These are phyloP conservation scores for Dynastes grantii DNA, from an alignment of 2,888 invertebrate genomes.

Conservation along the genomic window DNA sequence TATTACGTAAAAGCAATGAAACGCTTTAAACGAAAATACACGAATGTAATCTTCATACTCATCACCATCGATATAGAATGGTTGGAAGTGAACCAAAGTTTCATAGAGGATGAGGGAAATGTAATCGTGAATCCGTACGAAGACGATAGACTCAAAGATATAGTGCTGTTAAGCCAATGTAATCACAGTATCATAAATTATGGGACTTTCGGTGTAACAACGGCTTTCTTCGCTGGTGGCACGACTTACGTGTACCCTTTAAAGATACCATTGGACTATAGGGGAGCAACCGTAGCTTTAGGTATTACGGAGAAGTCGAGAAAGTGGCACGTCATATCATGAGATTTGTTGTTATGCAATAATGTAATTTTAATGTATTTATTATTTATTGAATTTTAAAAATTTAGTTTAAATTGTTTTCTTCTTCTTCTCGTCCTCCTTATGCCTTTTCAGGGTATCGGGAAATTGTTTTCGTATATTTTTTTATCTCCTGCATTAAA, in stretches of 20 bases:
- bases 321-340: not conserved
- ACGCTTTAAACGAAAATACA: slow-evolving; percentile 51
- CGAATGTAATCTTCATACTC: slow-evolving; percentile 53
- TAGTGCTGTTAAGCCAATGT: slow-evolving; percentile 54
- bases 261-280: slow-evolving; percentile 52
- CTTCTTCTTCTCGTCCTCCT: too few relatives aligned
- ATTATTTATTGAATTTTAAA: too few relatives aligned
- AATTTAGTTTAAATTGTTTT: too few relatives aligned
- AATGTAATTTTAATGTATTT: not conserved
- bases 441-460: too few relatives aligned
- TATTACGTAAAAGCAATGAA: slow-evolving; percentile 56
- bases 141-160: slow-evolving; percentile 46
- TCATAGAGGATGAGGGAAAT: slow-evolving; percentile 37
- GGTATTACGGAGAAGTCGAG: slow-evolving; percentile 50
- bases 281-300: slow-evolving; percentile 54
- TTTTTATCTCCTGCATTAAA: too few relatives aligned
- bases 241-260: slow-evolving; percentile 55
- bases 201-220: slow-evolving; percentile 54
- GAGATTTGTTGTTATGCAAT: not conserved
- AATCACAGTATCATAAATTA: slow-evolving; percentile 57
- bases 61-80: slow-evolving; percentile 52
- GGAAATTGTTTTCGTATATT: too few relatives aligned
- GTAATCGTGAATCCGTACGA: slow-evolving; percentile 49
- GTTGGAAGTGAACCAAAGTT: slow-evolving; percentile 43
- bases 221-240: slow-evolving; percentile 53